Percentiles rank a stretch among this genome's conserved stretches.
phyloP scores from a whole-genome alignment of 1,140 invertebrate species.

The Zaprionus camerounensis region DNA sequence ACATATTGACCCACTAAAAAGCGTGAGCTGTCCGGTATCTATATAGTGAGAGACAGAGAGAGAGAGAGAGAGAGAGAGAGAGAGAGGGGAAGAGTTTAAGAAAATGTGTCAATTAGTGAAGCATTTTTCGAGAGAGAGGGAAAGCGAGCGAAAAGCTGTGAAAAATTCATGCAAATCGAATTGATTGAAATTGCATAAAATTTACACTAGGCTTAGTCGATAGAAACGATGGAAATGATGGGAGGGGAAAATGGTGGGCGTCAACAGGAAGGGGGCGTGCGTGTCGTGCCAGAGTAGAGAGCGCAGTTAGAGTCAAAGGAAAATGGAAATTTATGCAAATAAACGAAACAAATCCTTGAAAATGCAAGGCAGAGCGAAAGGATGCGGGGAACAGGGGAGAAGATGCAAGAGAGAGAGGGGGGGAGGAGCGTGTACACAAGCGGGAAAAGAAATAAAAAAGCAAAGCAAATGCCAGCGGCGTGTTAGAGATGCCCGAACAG shows the following conservation, averaged over 20 bases:
- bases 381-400: constrained; percentile 3
- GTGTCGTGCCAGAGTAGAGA: background rate
- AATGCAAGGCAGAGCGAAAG: constrained; percentile 44
- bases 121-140: no score
- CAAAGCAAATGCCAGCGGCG: constrained; percentile 58
- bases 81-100: constrained; percentile 2
- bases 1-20: constrained; percentile 96
- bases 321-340: constrained; percentile 82
- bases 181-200: constrained; percentile 80
- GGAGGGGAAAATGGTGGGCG: background rate
- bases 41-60: background rate
- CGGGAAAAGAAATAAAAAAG: constrained; percentile 32
- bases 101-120: constrained; percentile 60
- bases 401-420: background rate
- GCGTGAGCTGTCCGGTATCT: constrained; percentile 86
- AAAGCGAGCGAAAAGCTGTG: constrained; percentile 35
- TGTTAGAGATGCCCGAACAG: constrained; percentile 36
- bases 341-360: constrained; percentile 79
- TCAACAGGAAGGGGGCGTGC: background rate
- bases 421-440: background rate
- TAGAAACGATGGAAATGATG: background rate
- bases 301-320: constrained; percentile 25
- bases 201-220: constrained; percentile 52
- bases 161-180: constrained; percentile 79
- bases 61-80: background rate